Evolutionary conservation across 2,113 vertebrate genomes (phyloP).

Genomic region (Stictonetta naevosa): DNA sequence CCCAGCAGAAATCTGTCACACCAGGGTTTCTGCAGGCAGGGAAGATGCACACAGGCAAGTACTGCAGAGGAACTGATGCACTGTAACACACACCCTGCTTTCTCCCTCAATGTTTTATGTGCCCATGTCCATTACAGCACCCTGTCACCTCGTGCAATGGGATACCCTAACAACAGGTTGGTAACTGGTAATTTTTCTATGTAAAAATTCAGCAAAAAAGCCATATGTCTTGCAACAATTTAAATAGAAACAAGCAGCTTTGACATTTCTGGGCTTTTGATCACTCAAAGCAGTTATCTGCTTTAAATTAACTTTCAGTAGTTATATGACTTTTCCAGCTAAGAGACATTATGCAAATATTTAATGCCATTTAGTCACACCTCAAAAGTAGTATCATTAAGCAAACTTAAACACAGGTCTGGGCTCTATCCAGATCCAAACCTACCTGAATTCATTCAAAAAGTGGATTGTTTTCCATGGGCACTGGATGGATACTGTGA

Average conservation of each 20-base stretch:
- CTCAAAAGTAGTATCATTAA: not conserved
- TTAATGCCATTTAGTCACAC: not conserved
- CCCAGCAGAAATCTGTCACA: not conserved
- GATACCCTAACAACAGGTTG: not conserved
- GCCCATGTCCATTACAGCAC: not conserved
- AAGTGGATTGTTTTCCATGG: not conserved
- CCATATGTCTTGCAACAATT: not conserved
- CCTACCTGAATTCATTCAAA: not conserved
- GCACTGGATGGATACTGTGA: not conserved
- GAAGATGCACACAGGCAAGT: fast-evolving
- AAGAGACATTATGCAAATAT: not conserved
- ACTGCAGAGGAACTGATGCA: not conserved
- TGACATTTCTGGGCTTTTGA: constrained; percentile 11
- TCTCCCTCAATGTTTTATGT: constrained; percentile 22
- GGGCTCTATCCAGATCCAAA: not conserved
- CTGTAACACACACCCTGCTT: constrained; percentile 20
- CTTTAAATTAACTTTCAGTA: constrained; percentile 11
- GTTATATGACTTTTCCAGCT: not conserved
- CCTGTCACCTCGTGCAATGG: not conserved
- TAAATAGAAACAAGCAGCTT: not conserved
- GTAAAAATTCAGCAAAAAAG: not conserved
- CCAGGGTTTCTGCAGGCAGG: not conserved
- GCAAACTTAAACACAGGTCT: not conserved
- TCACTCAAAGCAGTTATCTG: not conserved
- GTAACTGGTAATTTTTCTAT: not conserved